Base-by-base conservation (phyloP, 2,113 vertebrate genomes). In the Rhynchomys soricoides region DNA sequence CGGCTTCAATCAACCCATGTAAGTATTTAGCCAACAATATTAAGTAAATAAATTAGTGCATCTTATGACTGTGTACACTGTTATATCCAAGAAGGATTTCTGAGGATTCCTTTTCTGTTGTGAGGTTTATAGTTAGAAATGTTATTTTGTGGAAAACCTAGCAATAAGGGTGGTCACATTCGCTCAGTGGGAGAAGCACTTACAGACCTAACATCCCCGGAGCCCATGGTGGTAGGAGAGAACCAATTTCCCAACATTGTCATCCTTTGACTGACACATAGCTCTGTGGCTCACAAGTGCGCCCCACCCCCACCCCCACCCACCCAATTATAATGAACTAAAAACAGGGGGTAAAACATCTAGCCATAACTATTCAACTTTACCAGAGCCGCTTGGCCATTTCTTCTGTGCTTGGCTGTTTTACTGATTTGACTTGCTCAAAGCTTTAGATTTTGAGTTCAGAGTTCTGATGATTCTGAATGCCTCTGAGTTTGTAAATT, bases 81-180 rank as follows among this genome's bases (percentile, higher is more conserved):
- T 48, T 92, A 82, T 62, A 40, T 40, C 45, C 13, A 92, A 43
- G 37, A 92, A 45, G 57, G 31, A n/a, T 74, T 74, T 31, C 55
- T 50, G 48, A 95, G 82, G 75, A 93, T 40, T 79, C 48, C 73
- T 83, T 96, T 97, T 90, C 57, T 55, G 5, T 74, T 95, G 64
- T 78, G 37, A 92, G 40, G 6, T 74, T 37, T 83, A 1, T 48
- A 73, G 57, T 24, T 40, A 97, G 68, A 92, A 79, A 78, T 13
- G 17, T 86, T 43, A 66, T n/a, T 88, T 43, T 77, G 55, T 24
- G 34, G 29, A 52, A 50, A 86, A 91, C 59, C 40, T 83, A 83
- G 95, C 92, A 68, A 50, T 26, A 31, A 26, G 82, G 29, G 29
- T 31, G 40, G 40, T 45, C 15, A 85, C 7, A 21, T 29, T 64